Evolutionary conservation across 2,888 invertebrate species (phyloP).

Genomic region (Busseola fusca): DNA sequence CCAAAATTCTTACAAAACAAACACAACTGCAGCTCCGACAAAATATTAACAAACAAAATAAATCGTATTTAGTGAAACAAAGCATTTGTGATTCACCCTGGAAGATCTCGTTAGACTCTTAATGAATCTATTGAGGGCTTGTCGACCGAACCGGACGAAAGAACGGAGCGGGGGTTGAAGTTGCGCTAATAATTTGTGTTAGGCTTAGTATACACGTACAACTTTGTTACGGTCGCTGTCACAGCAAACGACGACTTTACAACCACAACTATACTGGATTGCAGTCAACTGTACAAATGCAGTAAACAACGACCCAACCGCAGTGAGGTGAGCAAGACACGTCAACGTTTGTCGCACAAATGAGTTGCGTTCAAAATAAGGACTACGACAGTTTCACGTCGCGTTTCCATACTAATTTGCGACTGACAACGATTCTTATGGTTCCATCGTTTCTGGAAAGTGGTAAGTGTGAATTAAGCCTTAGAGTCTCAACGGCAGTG

Average conservation of each 20-base stretch:
- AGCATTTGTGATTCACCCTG: conserved; percentile 84
- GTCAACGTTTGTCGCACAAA: too few species aligned
- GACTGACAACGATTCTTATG: background rate
- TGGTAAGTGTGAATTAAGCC: conserved; percentile 20
- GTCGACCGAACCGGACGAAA: conserved; percentile 82
- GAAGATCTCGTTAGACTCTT: conserved; percentile 87
- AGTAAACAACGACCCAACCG: background rate
- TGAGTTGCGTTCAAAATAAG: background rate
- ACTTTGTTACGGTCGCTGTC: background rate
- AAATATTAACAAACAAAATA: conserved; percentile 81
- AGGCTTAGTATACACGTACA: conserved; percentile 55
- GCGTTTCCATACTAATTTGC: background rate
- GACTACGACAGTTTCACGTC: background rate
- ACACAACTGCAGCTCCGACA: conserved; percentile 53
- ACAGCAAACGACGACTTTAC: background rate
- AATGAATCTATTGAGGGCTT: conserved; percentile 88
- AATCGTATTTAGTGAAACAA: conserved; percentile 87
- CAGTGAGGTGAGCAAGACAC: background rate
- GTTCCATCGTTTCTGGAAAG: background rate
- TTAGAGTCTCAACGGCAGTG: conserved; percentile 44
- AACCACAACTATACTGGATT: background rate
- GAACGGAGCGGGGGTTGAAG: conserved; percentile 78
- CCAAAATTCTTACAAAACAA: conserved; percentile 39
- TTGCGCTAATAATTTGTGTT: conserved; percentile 85
- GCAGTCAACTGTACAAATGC: background rate